Conservation (phyloP, 2,888 invertebrate genomes). For the Ashinkailepas kermadecensis region DNA sequence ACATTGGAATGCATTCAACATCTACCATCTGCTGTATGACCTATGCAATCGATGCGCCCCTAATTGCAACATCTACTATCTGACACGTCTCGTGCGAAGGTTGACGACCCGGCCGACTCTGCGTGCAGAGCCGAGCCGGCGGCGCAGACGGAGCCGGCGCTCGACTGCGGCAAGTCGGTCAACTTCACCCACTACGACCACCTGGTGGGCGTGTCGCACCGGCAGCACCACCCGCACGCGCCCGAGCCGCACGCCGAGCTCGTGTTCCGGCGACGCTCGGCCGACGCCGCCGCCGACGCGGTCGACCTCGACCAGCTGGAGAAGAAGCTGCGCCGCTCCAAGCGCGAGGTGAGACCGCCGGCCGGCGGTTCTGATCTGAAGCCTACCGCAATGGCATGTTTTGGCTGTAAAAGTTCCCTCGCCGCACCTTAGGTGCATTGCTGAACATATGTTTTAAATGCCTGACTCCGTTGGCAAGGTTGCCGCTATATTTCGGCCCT, state of each 20-base stretch:
- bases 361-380: no score
- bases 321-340: constrained; percentile 64
- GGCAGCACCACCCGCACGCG: constrained; percentile 71
- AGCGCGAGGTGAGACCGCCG: constrained; percentile 49
- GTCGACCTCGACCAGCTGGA: constrained; percentile 68
- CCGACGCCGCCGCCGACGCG: neutral
- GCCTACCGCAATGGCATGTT: no score
- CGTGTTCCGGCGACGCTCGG: neutral
- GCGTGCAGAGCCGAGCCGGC: neutral
- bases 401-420: no score
- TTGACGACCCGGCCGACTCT: no score
- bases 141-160: constrained; percentile 31
- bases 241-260: constrained; percentile 57
- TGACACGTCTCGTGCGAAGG: no score
- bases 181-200: constrained; percentile 86
- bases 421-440: neutral
- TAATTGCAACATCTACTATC: no score
- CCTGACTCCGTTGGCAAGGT: no score
- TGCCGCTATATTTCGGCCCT: no score
- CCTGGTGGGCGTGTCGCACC: constrained; percentile 71
- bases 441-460: no score
- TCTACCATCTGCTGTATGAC: no score
- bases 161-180: constrained; percentile 76
- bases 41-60: no score
- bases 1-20: no score